These are phyloP conservation scores for Geophilus truncorum DNA, from an alignment of 2,888 invertebrate genomes.

Conservation along the genomic window DNA sequence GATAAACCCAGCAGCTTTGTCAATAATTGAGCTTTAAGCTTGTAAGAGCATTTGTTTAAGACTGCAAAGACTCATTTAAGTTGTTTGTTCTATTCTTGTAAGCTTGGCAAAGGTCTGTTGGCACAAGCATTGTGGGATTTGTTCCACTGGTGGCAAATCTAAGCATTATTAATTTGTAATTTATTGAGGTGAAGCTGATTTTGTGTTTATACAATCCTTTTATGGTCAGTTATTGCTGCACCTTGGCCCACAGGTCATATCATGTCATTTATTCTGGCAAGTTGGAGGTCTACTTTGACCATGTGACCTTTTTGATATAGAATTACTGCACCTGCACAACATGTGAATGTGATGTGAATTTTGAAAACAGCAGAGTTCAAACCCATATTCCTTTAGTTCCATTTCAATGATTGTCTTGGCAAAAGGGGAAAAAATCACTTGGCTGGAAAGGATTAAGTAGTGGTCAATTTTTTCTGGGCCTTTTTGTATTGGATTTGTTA, in stretches of 20 bases:
- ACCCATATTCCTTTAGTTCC: background rate
- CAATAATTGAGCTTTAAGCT: too few species aligned
- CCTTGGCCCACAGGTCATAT: background rate
- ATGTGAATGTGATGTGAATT: background rate
- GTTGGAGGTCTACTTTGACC: background rate
- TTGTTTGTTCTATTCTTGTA: too few species aligned
- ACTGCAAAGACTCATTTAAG: too few species aligned
- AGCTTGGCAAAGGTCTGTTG: too few species aligned
- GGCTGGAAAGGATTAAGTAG: background rate
- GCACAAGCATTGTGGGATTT: too few species aligned
- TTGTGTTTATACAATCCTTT: background rate
- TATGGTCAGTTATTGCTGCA: background rate
- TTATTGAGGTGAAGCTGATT: background rate
- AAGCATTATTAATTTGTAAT: background rate
- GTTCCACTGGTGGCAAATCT: background rate
- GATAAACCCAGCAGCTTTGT: too few species aligned
- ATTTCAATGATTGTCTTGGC: background rate
- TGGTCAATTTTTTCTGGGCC: background rate
- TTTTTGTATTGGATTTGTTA: background rate
- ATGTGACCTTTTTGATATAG: background rate
- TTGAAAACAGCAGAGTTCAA: background rate
- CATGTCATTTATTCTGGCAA: background rate
- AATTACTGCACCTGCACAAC: background rate
- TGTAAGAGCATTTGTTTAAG: too few species aligned
- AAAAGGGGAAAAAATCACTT: background rate